These are phyloP conservation scores for Melinaea marsaeus DNA, from an alignment of 2,888 invertebrate species.

Conservation along the genomic window DNA sequence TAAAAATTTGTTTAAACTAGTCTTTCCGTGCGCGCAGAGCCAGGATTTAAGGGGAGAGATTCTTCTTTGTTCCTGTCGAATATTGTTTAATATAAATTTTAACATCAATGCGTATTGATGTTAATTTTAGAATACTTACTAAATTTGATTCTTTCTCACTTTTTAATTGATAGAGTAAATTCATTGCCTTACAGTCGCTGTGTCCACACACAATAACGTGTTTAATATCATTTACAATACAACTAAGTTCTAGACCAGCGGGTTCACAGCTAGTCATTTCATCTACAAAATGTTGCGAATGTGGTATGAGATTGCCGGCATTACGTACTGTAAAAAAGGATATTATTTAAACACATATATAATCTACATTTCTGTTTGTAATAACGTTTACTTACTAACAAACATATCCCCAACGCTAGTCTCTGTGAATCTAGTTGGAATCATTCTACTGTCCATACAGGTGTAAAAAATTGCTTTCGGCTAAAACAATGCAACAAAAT, in stretches of 20 bases:
- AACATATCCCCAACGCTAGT: slow-evolving; percentile 99
- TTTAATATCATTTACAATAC: slow-evolving; percentile 92
- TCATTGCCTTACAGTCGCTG: slow-evolving; percentile 99
- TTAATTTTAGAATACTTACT: slow-evolving; percentile 44
- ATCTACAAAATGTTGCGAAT: slow-evolving; percentile 91
- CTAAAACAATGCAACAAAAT: slow-evolving; percentile 72
- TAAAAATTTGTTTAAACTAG: slow-evolving; percentile 89
- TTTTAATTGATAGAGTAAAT: slow-evolving; percentile 89
- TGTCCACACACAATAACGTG: slow-evolving; percentile 98
- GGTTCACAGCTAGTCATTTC: slow-evolving; percentile 96
- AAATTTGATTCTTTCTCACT: slow-evolving; percentile 84
- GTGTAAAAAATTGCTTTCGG: slow-evolving; percentile 98
- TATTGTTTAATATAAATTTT: slow-evolving; percentile 2
- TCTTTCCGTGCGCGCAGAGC: slow-evolving; percentile 91
- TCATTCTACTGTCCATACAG: slow-evolving; percentile 98
- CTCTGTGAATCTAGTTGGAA: slow-evolving; percentile 96
- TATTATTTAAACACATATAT: not conserved
- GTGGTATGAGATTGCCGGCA: slow-evolving; percentile 96
- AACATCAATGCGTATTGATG: not conserved
- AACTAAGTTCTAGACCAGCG: slow-evolving; percentile 96
- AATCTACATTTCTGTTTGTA: slow-evolving; percentile 2
- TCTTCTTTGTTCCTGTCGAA: slow-evolving; percentile 82
- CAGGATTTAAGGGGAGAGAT: slow-evolving; percentile 94
- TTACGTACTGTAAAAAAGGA: slow-evolving; percentile 86
- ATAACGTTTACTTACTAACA: slow-evolving; percentile 82